Conservation (phyloP, 2,888 invertebrate genomes). For the Cephus nigrinus region DNA sequence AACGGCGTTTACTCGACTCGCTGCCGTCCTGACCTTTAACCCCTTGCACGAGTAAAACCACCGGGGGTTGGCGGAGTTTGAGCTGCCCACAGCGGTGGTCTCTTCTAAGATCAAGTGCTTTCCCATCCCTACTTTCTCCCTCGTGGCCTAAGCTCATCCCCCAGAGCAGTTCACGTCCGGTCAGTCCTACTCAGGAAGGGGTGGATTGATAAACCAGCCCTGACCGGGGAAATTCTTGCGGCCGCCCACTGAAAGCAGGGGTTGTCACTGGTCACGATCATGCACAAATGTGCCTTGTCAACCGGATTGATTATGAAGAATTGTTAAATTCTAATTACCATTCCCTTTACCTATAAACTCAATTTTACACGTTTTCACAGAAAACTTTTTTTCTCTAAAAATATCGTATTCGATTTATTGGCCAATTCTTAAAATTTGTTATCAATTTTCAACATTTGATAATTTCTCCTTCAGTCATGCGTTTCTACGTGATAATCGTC, state of each 20-base stretch:
- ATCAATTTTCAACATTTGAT: neutral
- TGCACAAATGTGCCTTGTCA: neutral
- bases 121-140: conserved; percentile 34
- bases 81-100: conserved; percentile 56
- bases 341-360: neutral
- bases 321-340: neutral
- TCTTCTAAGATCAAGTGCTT: conserved; percentile 62
- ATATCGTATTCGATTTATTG: neutral
- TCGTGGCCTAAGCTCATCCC: conserved; percentile 35
- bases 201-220: conserved; percentile 60
- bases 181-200: conserved; percentile 45
- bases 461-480: neutral
- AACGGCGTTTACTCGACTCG: conserved; percentile 57
- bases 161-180: conserved; percentile 36
- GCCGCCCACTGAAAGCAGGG: conserved; percentile 44
- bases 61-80: conserved; percentile 54
- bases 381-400: neutral
- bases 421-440: neutral
- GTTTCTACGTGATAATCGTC: neutral
- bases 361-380: neutral
- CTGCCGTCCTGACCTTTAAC: conserved; percentile 54
- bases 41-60: conserved; percentile 55
- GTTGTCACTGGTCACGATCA: conserved; percentile 20
- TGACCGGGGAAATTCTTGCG: conserved; percentile 59
- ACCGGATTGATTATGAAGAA: neutral